These are phyloP conservation scores for Drosophila percnosoma DNA, from an alignment of 2,888 invertebrate species.

Conservation along the genomic window DNA sequence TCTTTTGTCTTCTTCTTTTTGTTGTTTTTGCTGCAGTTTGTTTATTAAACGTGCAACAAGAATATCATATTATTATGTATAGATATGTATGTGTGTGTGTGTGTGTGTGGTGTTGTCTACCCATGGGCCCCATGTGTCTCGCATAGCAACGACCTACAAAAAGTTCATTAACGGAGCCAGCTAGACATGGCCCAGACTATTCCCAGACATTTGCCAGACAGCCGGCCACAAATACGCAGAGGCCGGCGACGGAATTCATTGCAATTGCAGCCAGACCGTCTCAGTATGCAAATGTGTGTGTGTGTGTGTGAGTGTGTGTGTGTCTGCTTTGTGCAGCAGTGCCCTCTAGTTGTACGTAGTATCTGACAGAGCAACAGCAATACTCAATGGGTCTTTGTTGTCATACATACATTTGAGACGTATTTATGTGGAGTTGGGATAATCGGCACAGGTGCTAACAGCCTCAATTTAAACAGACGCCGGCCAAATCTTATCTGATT, in stretches of 20 bases:
- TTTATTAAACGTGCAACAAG: slow-evolving; percentile 38
- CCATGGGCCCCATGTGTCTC: slow-evolving; percentile 50
- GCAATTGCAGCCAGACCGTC: slow-evolving; percentile 65
- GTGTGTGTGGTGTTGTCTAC: slow-evolving; percentile 37
- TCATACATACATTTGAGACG: slow-evolving; percentile 2
- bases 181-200: slow-evolving; percentile 85
- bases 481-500: slow-evolving; percentile 1
- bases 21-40: slow-evolving; percentile 14
- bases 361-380: slow-evolving; percentile 48
- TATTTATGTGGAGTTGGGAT: slow-evolving; percentile 5
- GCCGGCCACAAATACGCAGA: slow-evolving; percentile 61
- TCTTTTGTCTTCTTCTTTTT: slow-evolving; percentile 4
- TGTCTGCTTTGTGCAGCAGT: slow-evolving; percentile 46
- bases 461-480: not conserved
- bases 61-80: slow-evolving; percentile 39
- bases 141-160: slow-evolving; percentile 85
- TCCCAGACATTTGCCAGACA: slow-evolving; percentile 81
- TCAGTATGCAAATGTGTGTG: slow-evolving; percentile 20
- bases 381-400: slow-evolving; percentile 15
- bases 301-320: slow-evolving; percentile 13
- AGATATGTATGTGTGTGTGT: slow-evolving; percentile 7
- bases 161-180: slow-evolving; percentile 85
- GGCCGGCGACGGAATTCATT: slow-evolving; percentile 66
- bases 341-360: slow-evolving; percentile 52
- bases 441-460: slow-evolving; percentile 25